phyloP scores from a whole-genome alignment of 2,888 invertebrate species.

The Meiosimyza decipiens region DNA sequence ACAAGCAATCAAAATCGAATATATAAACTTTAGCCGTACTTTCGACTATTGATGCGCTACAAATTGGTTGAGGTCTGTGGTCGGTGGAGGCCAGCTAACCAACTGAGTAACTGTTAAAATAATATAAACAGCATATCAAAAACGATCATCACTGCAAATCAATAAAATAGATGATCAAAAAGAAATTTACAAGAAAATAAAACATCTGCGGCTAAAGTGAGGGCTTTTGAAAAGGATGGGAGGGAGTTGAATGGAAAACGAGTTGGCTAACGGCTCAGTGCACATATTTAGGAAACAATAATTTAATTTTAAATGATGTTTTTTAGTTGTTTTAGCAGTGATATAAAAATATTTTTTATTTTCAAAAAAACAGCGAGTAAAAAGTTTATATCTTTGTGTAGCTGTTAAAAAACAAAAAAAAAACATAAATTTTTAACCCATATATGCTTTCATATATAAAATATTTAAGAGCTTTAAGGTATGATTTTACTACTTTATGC shows the following conservation, averaged over 20 bases:
- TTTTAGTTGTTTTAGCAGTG: neutral
- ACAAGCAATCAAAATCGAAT: slow-evolving; percentile 16
- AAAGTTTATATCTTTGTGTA: too few species aligned
- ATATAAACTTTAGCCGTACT: neutral
- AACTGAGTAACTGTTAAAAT: slow-evolving; percentile 24
- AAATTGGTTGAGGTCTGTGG: slow-evolving; percentile 22
- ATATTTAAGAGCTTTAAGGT: too few species aligned
- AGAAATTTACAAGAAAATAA: slow-evolving; percentile 57
- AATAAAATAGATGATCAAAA: slow-evolving; percentile 64
- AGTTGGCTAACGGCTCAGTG: neutral
- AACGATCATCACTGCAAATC: slow-evolving; percentile 41
- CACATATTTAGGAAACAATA: slow-evolving; percentile 15
- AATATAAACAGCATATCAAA: slow-evolving; percentile 28
- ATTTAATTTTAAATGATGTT: slow-evolving; percentile 9
- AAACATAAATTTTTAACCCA: too few species aligned
- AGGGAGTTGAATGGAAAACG: neutral
- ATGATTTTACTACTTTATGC: too few species aligned
- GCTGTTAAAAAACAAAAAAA: too few species aligned
- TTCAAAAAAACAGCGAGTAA: too few species aligned
- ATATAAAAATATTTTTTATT: slow-evolving; percentile 24
- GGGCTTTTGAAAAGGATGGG: neutral
- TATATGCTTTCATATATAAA: too few species aligned
- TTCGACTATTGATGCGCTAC: neutral
- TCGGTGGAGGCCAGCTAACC: slow-evolving; percentile 16
- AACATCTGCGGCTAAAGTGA: slow-evolving; percentile 10